Evolutionary conservation across 37 sponge, comb jelly and placozoan genomes (phyloP), one percentile per base, ranked within the genome.

Genomic region (Bolinopsis microptera): DNA sequence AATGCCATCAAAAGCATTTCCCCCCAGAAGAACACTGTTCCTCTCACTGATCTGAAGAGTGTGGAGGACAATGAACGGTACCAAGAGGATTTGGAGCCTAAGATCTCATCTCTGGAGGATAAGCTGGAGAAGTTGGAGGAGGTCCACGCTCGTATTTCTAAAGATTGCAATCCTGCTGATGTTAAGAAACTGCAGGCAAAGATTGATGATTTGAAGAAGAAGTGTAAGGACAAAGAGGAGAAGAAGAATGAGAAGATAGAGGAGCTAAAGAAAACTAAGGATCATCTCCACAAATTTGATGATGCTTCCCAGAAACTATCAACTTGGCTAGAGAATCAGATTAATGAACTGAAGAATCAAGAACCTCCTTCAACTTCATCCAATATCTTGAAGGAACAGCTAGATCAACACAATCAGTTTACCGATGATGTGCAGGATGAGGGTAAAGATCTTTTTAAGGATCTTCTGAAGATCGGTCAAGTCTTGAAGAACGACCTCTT

Each of bases 81-180:
- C 28, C 61, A 33, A 86, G 90, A 86, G 61, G 90, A 86, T 30
- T 24, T 86, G 3, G 35, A 35, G 13, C 90, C 90, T 0, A 39
- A 27, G 26, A 86, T 86, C 40, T 41, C 90, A 1, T 33, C 90
- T 26, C 90, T 86, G 40, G 90, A 86, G 26, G 90, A 86, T 27
- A 86, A 86, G 61, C 61, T 86, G 16, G 90, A 40, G 61, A 86
- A 86, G 48, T 39, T 86, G 26, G 90, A 86, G 90, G 90, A 86
- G 48, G 90, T 86, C 0, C 90, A 86, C 26, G 36, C 9, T 13
- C 41, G 90, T 18, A 86, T 86, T 38, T 86, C 90, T 25, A 41
- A 39, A 40, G 90, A 86, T 27, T 86, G 90, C 39, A 34, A 86
- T 38, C 90, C 41, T 23, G 90, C 41, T 41, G 90, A 86, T 86